Evolutionary conservation across 2,888 invertebrate genomes (phyloP).

Genomic region (Thymelicus lineola): DNA sequence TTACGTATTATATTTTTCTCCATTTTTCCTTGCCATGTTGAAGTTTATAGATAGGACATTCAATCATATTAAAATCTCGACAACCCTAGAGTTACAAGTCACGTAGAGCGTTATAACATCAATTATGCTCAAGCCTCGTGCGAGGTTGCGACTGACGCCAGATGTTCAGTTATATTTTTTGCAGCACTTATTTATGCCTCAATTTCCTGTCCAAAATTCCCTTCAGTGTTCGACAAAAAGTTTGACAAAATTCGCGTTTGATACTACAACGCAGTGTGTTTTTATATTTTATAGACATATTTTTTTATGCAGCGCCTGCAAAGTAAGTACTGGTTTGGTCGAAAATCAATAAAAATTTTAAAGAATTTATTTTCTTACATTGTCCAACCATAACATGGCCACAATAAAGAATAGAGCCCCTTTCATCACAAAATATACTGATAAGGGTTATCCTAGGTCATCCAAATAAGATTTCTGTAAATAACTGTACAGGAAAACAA

Average conservation of each 20-base stretch:
- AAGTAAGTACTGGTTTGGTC: no score
- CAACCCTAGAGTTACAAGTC: conserved; percentile 8
- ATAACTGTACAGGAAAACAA: no score
- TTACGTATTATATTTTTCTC: no score
- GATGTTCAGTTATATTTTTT: conserved; percentile 25
- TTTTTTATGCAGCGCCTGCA: not conserved
- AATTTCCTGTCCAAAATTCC: conserved; percentile 21
- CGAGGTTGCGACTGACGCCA: conserved; percentile 30
- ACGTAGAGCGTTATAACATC: conserved; percentile 28
- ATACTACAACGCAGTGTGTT: not conserved
- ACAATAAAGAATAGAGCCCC: no score
- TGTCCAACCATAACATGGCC: no score
- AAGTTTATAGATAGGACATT: conserved; percentile 5
- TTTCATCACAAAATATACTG: no score
- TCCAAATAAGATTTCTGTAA: no score
- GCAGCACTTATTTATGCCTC: conserved; percentile 31
- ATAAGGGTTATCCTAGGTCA: no score
- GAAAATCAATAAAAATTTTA: no score
- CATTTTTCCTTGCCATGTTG: not conserved
- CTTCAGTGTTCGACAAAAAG: conserved; percentile 9
- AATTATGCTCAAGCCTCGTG: conserved; percentile 25
- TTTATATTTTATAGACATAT: not conserved
- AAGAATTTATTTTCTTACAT: no score
- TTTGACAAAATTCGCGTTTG: conserved; percentile 7
- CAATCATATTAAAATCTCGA: conserved; percentile 14